Evolutionary conservation across 2,888 invertebrate species (phyloP).

Genomic region (Drosophila peninsularis): DNA sequence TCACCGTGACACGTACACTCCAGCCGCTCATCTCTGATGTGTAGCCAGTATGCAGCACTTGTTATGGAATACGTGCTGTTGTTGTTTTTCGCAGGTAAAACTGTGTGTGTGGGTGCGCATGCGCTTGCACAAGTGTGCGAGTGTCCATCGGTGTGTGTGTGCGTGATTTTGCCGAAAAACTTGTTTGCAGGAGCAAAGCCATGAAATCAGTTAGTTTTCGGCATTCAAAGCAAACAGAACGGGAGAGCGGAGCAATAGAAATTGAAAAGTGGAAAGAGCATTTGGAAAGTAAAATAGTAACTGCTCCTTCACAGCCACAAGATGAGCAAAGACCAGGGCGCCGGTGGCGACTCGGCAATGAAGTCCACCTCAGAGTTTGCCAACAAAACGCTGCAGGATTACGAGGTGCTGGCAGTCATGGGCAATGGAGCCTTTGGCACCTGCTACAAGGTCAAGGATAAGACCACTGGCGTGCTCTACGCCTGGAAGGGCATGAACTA

Average conservation of each 20-base stretch:
- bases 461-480: slow-evolving; percentile 85
- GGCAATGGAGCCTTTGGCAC: slow-evolving; percentile 87
- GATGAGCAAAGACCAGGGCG: slow-evolving; percentile 30
- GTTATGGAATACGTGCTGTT: slow-evolving; percentile 32
- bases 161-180: slow-evolving; percentile 53
- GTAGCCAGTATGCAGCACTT: slow-evolving; percentile 32
- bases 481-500: slow-evolving; percentile 88
- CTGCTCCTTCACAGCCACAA: slow-evolving; percentile 8
- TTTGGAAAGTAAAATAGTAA: background rate
- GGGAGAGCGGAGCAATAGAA: background rate
- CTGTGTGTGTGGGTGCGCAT: slow-evolving; percentile 28
- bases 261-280: background rate
- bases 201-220: slow-evolving; percentile 56
- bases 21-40: slow-evolving; percentile 39
- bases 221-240: slow-evolving; percentile 51
- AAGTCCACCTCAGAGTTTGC: slow-evolving; percentile 59
- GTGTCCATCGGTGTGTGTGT: background rate
- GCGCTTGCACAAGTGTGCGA: background rate
- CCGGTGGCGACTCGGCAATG: slow-evolving; percentile 13
- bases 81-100: slow-evolving; percentile 50
- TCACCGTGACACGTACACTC: slow-evolving; percentile 6
- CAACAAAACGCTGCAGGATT: slow-evolving; percentile 85
- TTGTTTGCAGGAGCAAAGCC: slow-evolving; percentile 48
- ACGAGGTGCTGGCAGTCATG: slow-evolving; percentile 87
- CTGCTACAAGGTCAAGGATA: slow-evolving; percentile 87